Evolutionary conservation across 2,113 vertebrate genomes (phyloP).

Genomic region (Trinectes maculatus): DNA sequence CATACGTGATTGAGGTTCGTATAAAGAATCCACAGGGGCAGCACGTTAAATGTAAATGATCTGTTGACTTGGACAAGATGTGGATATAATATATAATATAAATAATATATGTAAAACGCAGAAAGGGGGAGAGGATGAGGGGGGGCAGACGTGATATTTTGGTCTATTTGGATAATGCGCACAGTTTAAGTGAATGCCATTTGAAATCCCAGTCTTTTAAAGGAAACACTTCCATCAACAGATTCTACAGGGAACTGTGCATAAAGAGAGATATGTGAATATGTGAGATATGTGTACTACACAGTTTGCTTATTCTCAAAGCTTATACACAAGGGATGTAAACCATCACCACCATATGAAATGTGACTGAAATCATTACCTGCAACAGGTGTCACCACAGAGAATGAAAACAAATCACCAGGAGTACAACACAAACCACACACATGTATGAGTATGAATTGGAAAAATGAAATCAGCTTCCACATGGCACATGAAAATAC

Average conservation of each 20-base stretch:
- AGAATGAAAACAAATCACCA: constrained; percentile 4
- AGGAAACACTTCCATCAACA: background rate
- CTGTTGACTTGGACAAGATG: constrained; percentile 12
- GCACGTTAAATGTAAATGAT: constrained; percentile 4
- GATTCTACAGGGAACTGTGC: background rate
- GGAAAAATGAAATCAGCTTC: background rate
- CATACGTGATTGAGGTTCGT: constrained; percentile 94
- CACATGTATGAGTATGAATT: constrained; percentile 14
- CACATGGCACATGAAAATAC: background rate
- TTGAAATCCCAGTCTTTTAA: background rate
- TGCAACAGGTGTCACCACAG: constrained; percentile 48
- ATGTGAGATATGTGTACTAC: background rate
- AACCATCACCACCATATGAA: constrained; percentile 19
- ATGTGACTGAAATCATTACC: constrained; percentile 36
- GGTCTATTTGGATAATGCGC: background rate
- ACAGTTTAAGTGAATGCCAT: constrained; percentile 11
- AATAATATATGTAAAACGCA: background rate
- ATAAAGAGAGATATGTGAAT: constrained; percentile 15
- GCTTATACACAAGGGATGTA: background rate
- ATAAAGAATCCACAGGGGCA: constrained; percentile 82
- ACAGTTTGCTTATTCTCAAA: background rate
- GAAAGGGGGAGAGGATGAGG: background rate
- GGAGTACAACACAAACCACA: background rate
- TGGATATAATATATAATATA: no score
- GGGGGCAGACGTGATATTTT: background rate